Percentiles rank a stretch among this genome's conserved stretches.
Evolutionary conservation across 1,140 invertebrate species (phyloP).

Genomic region (Scaptomyza graminum): DNA sequence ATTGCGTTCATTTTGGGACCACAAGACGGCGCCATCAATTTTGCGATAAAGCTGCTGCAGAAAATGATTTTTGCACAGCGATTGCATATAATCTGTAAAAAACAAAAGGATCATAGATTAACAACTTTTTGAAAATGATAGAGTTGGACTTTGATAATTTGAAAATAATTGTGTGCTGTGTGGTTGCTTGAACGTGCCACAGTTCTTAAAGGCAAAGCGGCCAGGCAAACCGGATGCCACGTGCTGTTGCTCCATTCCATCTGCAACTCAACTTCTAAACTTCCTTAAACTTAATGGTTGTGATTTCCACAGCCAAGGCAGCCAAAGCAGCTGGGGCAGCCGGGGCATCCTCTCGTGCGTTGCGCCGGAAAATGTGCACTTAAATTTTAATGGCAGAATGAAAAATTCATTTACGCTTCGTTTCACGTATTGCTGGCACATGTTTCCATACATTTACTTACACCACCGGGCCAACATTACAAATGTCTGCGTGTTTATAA

Average conservation of each 20-base stretch:
- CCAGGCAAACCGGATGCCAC: slow-evolving; percentile 11
- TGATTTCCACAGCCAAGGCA: slow-evolving; percentile 36
- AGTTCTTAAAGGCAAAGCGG: not conserved
- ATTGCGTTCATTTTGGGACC: slow-evolving; percentile 94
- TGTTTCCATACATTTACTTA: slow-evolving; percentile 61
- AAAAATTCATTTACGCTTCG: slow-evolving; percentile 82
- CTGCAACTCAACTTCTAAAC: slow-evolving; percentile 26
- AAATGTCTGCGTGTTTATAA: not conserved
- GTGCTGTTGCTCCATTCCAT: slow-evolving; percentile 15
- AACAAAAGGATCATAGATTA: not conserved
- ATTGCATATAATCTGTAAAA: slow-evolving; percentile 93
- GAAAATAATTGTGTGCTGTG: slow-evolving; percentile 28
- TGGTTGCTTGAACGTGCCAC: not conserved
- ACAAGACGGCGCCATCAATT: slow-evolving; percentile 94
- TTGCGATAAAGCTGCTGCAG: slow-evolving; percentile 93
- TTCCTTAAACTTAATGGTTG: slow-evolving; percentile 52
- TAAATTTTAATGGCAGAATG: slow-evolving; percentile 82
- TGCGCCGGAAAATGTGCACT: slow-evolving; percentile 81
- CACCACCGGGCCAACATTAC: not conserved
- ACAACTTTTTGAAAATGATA: slow-evolving; percentile 7
- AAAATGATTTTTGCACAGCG: slow-evolving; percentile 93
- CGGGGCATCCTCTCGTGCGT: slow-evolving; percentile 62
- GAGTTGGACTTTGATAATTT: slow-evolving; percentile 33
- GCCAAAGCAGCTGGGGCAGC: not conserved
- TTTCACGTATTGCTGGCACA: slow-evolving; percentile 71